A percentile compares a stretch with the other conserved stretches of the same genome.
Evolutionary conservation across 2,888 invertebrate genomes (phyloP).

Genomic region (Sesia apiformis): DNA sequence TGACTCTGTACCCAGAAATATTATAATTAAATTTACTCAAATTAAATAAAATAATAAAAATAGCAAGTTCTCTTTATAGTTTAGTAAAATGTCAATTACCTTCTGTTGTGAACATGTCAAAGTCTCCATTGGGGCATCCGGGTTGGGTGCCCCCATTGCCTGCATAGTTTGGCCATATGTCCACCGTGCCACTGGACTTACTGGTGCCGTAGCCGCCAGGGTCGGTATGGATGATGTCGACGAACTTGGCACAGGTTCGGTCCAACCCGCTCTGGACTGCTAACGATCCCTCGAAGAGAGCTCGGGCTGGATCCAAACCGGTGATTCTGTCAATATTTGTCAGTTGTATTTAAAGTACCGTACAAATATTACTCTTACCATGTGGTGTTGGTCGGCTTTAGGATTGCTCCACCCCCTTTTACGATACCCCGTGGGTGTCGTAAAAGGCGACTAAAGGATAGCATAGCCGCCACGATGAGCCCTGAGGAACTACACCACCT

Average conservation of each 20-base stretch:
- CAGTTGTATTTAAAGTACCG: too few species aligned
- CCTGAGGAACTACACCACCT: too few species aligned
- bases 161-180: constrained; percentile 76
- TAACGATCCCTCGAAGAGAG: constrained; percentile 68
- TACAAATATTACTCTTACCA: too few species aligned
- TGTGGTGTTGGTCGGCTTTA: too few species aligned
- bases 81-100: constrained; percentile 22
- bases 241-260: constrained; percentile 70
- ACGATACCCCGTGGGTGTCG: too few species aligned
- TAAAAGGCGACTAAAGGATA: too few species aligned
- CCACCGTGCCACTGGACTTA: constrained; percentile 62
- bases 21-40: too few species aligned
- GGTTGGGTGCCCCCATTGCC: constrained; percentile 52
- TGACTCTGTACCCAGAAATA: too few species aligned
- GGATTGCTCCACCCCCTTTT: too few species aligned
- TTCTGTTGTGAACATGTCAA: constrained; percentile 41
- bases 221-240: constrained; percentile 80
- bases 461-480: too few species aligned
- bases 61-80: background rate
- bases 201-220: constrained; percentile 74
- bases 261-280: constrained; percentile 40
- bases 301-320: constrained; percentile 74
- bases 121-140: constrained; percentile 62
- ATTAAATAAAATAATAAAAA: background rate
- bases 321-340: constrained; percentile 53